These are phyloP conservation scores for Cantharis rustica DNA, from an alignment of 2,888 invertebrate species.

Conservation along the genomic window DNA sequence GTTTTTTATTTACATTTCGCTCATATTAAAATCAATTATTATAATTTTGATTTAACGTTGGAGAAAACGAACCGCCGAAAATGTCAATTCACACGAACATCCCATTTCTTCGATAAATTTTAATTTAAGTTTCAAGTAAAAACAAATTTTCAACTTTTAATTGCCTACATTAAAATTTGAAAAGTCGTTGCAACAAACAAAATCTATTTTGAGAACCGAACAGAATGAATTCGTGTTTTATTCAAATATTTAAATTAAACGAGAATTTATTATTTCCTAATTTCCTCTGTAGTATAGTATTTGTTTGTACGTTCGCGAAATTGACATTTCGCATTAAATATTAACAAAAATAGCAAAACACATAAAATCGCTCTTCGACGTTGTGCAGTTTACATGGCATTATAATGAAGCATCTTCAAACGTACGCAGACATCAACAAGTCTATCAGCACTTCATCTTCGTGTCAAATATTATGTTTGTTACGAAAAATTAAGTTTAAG, in stretches of 20 bases:
- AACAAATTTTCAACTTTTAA: neutral
- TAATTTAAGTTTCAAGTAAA: neutral
- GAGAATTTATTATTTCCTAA: neutral
- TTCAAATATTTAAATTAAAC: neutral
- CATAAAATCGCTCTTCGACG: neutral
- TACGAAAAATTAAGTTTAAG: slow-evolving; percentile 15
- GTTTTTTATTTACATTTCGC: neutral
- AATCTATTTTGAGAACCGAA: neutral
- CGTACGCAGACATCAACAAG: neutral
- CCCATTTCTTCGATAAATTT: neutral
- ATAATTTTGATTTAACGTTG: neutral
- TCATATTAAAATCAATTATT: neutral
- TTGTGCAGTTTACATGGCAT: neutral
- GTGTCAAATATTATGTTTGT: slow-evolving; percentile 10
- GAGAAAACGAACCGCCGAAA: neutral
- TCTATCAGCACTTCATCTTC: slow-evolving; percentile 12
- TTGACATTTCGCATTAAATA: neutral
- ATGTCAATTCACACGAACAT: neutral
- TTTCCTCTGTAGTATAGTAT: neutral
- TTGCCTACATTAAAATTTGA: neutral
- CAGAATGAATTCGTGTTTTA: neutral
- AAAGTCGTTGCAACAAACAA: neutral
- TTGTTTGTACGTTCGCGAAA: neutral
- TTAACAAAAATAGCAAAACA: neutral
- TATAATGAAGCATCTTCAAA: slow-evolving; percentile 14